Evolutionary conservation across 2,888 invertebrate genomes (phyloP).

Genomic region (Hydrotaea diabolus): DNA sequence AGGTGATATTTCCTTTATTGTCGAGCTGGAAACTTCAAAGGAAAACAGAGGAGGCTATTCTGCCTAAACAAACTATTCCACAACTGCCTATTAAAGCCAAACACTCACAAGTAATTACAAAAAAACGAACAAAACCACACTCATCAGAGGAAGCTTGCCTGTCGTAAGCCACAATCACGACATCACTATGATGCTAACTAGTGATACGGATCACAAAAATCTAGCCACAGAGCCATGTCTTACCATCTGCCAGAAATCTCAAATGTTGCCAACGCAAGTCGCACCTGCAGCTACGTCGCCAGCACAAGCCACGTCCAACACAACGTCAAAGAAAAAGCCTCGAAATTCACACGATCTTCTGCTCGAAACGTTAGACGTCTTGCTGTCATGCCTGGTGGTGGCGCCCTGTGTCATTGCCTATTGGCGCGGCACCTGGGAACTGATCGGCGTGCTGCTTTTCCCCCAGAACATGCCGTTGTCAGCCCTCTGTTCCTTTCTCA

Average conservation of each 20-base stretch:
- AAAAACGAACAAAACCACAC: background rate
- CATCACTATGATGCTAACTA: constrained; percentile 60
- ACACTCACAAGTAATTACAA: background rate
- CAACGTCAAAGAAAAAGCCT: constrained; percentile 38
- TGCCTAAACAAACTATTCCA: background rate
- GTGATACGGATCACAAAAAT: constrained; percentile 58
- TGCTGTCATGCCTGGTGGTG: constrained; percentile 87
- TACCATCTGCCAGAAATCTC: constrained; percentile 60
- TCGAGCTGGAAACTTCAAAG: background rate
- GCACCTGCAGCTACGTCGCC: constrained; percentile 13
- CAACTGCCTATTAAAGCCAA: constrained; percentile 56
- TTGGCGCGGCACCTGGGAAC: constrained; percentile 93
- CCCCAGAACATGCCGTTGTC: constrained; percentile 84
- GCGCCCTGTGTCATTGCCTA: constrained; percentile 92
- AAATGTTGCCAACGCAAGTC: constrained; percentile 28
- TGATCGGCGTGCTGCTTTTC: constrained; percentile 88
- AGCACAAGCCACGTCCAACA: background rate
- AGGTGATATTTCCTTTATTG: constrained; percentile 26
- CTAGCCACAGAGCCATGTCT: constrained; percentile 57
- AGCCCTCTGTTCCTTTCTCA: constrained; percentile 85
- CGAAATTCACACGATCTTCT: constrained; percentile 77
- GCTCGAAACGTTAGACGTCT: constrained; percentile 86
- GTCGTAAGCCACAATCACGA: background rate
- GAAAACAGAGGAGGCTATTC: constrained; percentile 41
- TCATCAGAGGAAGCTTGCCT: background rate